Percentiles rank a stretch among this genome's conserved stretches.
These are phyloP conservation scores for Oryctolagus cuniculus DNA, from an alignment of 2,113 vertebrate genomes.

Conservation along the genomic window mOryCun1.1 NC_091436.1:104585501-104586000, in stretches of 20 bases:
- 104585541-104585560: not conserved
- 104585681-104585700: not conserved
- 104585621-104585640: not conserved
- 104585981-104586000: not conserved
- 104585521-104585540: not conserved
- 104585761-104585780: not conserved
- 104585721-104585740: not conserved
- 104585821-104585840: not conserved
- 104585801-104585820: not conserved
- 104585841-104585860: not conserved
- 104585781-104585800: constrained; percentile 1
- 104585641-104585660: not conserved
- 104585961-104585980: not conserved
- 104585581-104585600: not conserved
- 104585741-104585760: not conserved
- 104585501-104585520: not conserved
- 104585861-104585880: not conserved
- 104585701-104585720: not conserved
- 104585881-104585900: not conserved
- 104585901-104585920: not conserved
- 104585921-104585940: not conserved
- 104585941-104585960: not conserved
- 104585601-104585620: not conserved
- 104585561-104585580: not conserved
- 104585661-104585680: not conserved